Percentiles rank a stretch among this genome's conserved stretches.
Evolutionary conservation across 2,113 vertebrate species (phyloP).

Genomic region (Amazona vittata): DNA sequence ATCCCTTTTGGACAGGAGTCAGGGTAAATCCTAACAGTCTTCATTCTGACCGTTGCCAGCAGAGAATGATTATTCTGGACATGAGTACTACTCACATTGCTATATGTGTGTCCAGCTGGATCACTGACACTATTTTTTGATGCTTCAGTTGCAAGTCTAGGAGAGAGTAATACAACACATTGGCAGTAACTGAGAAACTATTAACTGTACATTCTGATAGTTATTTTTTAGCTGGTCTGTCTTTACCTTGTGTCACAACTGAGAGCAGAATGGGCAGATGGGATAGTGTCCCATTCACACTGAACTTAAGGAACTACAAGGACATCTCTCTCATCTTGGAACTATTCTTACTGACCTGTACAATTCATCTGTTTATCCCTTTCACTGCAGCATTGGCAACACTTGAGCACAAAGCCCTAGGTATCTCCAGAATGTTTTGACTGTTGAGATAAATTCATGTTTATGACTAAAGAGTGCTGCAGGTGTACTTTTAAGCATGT

Average conservation of each 20-base stretch:
- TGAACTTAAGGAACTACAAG: background rate
- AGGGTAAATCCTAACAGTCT: background rate
- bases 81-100: constrained; percentile 72
- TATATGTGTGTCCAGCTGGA: constrained; percentile 36
- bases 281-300: background rate
- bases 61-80: background rate
- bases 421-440: background rate
- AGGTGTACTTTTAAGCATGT: background rate
- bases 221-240: background rate
- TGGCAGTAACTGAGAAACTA: background rate
- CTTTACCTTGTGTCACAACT: background rate
- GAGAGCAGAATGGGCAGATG: background rate
- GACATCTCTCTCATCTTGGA: background rate
- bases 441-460: background rate
- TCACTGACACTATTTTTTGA: constrained; percentile 41
- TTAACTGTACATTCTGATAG: background rate
- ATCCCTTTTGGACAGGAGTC: background rate
- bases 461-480: background rate
- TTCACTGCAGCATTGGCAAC: background rate
- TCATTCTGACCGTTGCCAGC: background rate
- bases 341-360: background rate
- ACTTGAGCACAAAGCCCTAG: background rate
- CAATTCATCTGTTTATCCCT: background rate
- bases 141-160: constrained; percentile 68
- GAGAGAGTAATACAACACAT: background rate